Conservation (phyloP, 2,797 vertebrate genomes). For the Cryptoblepharus egeriae region DNA sequence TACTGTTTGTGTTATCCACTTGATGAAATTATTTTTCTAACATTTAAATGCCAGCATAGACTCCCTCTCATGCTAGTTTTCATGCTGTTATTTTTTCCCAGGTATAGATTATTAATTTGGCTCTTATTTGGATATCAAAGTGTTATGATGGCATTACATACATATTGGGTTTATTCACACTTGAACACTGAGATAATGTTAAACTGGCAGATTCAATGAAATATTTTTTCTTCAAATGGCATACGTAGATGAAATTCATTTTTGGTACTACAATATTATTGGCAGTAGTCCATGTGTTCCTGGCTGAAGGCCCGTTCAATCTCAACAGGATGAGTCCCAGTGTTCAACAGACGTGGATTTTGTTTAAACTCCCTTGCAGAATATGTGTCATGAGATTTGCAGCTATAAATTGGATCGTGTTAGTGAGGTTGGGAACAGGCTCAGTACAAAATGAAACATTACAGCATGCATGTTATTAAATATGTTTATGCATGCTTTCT, state of each 20-base stretch:
- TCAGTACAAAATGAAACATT: slow-evolving; percentile 64
- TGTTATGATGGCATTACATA: not conserved
- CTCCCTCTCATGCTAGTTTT: slow-evolving; percentile 3
- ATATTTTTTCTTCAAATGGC: slow-evolving; percentile 40
- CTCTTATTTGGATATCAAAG: slow-evolving; percentile 50
- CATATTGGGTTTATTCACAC: slow-evolving; percentile 42
- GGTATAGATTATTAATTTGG: slow-evolving; percentile 26
- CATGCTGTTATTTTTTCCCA: slow-evolving; percentile 4
- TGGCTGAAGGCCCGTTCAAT: slow-evolving; percentile 57
- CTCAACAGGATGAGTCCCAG: slow-evolving; percentile 61
- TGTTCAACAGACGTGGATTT: slow-evolving; percentile 62
- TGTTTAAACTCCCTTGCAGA: slow-evolving; percentile 60
- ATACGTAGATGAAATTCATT: slow-evolving; percentile 59
- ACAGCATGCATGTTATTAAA: slow-evolving; percentile 60
- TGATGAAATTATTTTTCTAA: slow-evolving; percentile 22
- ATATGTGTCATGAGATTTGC: slow-evolving; percentile 65
- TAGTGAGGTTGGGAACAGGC: slow-evolving; percentile 59
- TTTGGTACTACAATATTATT: slow-evolving; percentile 33
- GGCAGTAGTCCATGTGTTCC: slow-evolving; percentile 56
- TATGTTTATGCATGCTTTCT: slow-evolving; percentile 64
- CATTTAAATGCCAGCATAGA: slow-evolving; percentile 19
- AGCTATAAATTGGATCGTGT: slow-evolving; percentile 65
- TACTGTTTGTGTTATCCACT: not conserved
- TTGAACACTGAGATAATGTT: slow-evolving; percentile 50
- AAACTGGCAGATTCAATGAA: slow-evolving; percentile 61